These are phyloP conservation scores for Tetraodon nigroviridis DNA, from an alignment of 2,113 vertebrate genomes.

Conservation along the genomic window DNA sequence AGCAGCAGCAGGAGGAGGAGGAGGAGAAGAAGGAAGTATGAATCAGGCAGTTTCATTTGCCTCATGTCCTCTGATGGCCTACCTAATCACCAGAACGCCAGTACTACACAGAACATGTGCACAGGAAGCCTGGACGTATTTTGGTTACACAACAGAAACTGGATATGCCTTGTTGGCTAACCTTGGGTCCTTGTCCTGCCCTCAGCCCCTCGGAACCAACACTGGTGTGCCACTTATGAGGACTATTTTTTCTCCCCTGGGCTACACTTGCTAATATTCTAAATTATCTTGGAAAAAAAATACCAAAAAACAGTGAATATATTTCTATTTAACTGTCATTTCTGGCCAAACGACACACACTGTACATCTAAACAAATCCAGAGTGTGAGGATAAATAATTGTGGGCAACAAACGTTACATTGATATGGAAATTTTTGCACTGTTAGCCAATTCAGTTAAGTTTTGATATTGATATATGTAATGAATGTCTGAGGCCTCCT, in stretches of 20 bases:
- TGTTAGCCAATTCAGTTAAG: too few relatives aligned
- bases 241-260: too few relatives aligned
- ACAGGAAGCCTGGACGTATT: constrained; percentile 67
- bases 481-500: too few relatives aligned
- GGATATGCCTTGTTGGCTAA: constrained; percentile 68
- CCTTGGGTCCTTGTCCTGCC: constrained; percentile 64
- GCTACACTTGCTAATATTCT: too few relatives aligned
- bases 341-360: too few relatives aligned
- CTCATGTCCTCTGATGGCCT: constrained; percentile 61
- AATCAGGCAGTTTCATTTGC: constrained; percentile 61
- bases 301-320: too few relatives aligned
- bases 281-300: too few relatives aligned
- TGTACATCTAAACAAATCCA: too few relatives aligned
- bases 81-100: constrained; percentile 63
- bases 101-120: constrained; percentile 65
- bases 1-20: constrained; percentile 19
- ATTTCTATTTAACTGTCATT: too few relatives aligned
- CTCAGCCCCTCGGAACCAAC: constrained; percentile 35
- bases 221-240: constrained; percentile 1
- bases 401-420: constrained; percentile 1
- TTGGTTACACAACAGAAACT: constrained; percentile 73
- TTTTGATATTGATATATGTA: too few relatives aligned
- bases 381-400: too few relatives aligned
- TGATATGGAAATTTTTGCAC: not conserved
- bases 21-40: constrained; percentile 42